Evolutionary conservation across 2,888 invertebrate genomes (phyloP), one percentile per base, ranked within the genome.

Genomic region (Caenorhabditis zanzibari): DNA sequence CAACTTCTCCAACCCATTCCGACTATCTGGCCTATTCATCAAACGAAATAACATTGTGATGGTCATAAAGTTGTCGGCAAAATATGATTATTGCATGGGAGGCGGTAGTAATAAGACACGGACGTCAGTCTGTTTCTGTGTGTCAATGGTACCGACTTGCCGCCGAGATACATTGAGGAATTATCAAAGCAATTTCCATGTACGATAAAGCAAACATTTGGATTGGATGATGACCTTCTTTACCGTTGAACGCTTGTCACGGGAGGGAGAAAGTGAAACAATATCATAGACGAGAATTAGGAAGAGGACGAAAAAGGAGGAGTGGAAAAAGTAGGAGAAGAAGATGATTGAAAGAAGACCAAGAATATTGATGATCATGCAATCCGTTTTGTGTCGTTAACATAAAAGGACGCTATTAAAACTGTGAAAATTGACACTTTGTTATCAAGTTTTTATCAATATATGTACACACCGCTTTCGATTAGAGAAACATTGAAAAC

Each of bases 341-440:
- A 26, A 54, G 26, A 26, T 16, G 54, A 54, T 24, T 24, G 26
- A 35, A 19, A 77, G 66, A 68, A 47, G 71, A 52, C 38, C 63
- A 75, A 68, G 74, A 69, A 75, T 59, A 66, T 47, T 63, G 73
- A 72, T 77, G 68, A 77, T 77, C 76, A 76, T 32, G 69, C 59
- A 35, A 58, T 66, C 49, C 47, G 24, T 66, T n/a, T n/a, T 22
- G 32, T 26, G 77, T 69, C 77, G 69, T 61, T 77, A 79, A 79
- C 71, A 71, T 69, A 32, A 56, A 79, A 64, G 63, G 79, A 79
- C 71, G 71, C 71, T 44, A 79, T 79, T 71, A 76, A 81, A 81
- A 76, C 81, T 81, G 81, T 81, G 71, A 81, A 81, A 81, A 74
- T 64, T 81, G 75, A 81, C 81, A 81, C 81, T 76, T 76, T 76